Evolutionary conservation across 2,888 invertebrate species (phyloP).

Genomic region (Tuta absoluta): DNA sequence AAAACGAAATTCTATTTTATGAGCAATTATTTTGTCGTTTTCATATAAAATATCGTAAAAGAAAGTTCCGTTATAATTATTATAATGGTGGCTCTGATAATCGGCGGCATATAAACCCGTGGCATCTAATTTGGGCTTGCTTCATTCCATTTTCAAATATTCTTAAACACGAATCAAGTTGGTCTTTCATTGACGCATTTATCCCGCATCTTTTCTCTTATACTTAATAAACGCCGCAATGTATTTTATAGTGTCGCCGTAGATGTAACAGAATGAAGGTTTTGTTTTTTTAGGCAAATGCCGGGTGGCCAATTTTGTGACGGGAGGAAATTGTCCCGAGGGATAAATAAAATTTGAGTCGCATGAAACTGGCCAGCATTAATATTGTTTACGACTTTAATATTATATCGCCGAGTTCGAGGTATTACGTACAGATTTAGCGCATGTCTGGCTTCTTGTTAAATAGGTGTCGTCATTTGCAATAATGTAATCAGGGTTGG

Average conservation of each 20-base stretch:
- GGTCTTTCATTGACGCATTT: background rate
- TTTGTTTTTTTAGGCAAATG: constrained; percentile 69
- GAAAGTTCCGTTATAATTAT: constrained; percentile 25
- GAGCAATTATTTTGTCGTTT: constrained; percentile 25
- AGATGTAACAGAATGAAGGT: background rate
- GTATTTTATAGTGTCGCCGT: background rate
- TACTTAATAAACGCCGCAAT: background rate
- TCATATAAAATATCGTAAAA: constrained; percentile 20
- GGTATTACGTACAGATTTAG: constrained; percentile 11
- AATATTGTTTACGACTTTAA: constrained; percentile 69
- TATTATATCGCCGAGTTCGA: constrained; percentile 43
- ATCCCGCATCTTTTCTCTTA: background rate
- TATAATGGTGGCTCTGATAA: constrained; percentile 19
- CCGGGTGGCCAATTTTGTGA: constrained; percentile 74
- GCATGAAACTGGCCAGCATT: constrained; percentile 63
- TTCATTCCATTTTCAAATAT: constrained; percentile 51
- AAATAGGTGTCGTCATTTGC: background rate
- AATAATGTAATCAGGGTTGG: background rate
- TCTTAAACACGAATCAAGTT: background rate
- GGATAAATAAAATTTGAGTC: constrained; percentile 76
- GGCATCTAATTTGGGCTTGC: constrained; percentile 72
- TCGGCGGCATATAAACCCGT: constrained; percentile 58
- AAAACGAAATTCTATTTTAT: constrained; percentile 16
- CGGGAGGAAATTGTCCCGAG: constrained; percentile 75
- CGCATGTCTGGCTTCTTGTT: background rate